Evolutionary conservation across 2,113 vertebrate species (phyloP).

Genomic region (Ciconia maguari): DNA sequence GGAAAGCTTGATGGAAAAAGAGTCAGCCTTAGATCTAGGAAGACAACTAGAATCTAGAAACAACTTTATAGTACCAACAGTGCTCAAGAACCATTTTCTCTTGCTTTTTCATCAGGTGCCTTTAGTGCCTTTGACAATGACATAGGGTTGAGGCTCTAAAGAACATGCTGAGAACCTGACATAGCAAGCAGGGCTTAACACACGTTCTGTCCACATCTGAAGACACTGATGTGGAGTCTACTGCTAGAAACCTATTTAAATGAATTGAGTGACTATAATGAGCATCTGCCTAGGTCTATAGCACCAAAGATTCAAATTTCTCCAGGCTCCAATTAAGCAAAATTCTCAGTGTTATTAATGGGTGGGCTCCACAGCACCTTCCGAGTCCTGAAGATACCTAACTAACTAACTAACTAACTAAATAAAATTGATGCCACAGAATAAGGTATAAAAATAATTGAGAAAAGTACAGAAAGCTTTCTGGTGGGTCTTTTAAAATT

Average conservation of each 20-base stretch:
- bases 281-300: not conserved
- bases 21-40: not conserved
- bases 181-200: not conserved
- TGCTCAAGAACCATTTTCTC: not conserved
- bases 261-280: not conserved
- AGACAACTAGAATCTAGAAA: not conserved
- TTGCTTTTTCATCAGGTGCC: not conserved
- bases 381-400: not conserved
- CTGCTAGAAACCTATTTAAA: not conserved
- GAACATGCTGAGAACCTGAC: not conserved
- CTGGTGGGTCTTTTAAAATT: not conserved
- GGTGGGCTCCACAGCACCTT: not conserved
- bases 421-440: fast-evolving
- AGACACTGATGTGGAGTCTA: not conserved
- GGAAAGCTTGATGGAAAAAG: not conserved
- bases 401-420: not conserved
- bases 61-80: not conserved
- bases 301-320: not conserved
- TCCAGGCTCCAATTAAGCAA: not conserved
- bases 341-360: not conserved
- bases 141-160: not conserved
- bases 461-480: not conserved
- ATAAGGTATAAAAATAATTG: not conserved
- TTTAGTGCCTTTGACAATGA: not conserved
- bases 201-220: not conserved